Percentiles rank a stretch among this genome's conserved stretches.
Conservation (phyloP, 2,888 invertebrate species). For the Anorthoa munda region DNA sequence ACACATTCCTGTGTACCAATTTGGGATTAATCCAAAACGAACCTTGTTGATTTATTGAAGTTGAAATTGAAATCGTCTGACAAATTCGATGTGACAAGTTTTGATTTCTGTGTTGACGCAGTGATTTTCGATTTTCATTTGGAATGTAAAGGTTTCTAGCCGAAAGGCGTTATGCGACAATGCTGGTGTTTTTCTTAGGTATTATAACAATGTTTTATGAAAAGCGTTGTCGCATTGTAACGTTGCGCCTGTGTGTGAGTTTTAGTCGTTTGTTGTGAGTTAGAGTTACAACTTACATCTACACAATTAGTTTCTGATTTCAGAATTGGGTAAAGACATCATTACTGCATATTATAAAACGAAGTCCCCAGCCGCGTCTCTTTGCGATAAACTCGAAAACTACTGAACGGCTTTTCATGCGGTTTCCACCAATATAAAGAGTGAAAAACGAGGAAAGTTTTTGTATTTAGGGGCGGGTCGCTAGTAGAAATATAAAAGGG, state of each 20-base stretch:
- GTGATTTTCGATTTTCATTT: background rate
- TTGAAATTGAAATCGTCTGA: constrained; percentile 1
- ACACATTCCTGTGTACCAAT: background rate
- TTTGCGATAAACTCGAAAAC: too few relatives aligned
- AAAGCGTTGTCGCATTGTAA: background rate
- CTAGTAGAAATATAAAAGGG: background rate
- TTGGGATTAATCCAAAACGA: constrained; percentile 6
- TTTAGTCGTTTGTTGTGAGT: background rate
- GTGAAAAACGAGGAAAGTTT: too few relatives aligned
- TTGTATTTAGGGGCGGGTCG: too few relatives aligned
- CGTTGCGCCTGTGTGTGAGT: background rate
- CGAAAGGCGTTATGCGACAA: background rate
- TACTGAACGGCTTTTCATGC: too few relatives aligned
- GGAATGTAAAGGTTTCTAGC: background rate
- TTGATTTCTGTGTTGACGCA: background rate
- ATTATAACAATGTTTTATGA: background rate
- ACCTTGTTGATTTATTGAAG: constrained; percentile 23
- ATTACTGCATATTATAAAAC: too few relatives aligned
- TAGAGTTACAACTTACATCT: too few relatives aligned
- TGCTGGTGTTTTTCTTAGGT: background rate
- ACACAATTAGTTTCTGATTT: background rate
- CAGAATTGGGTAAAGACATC: background rate
- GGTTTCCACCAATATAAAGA: too few relatives aligned
- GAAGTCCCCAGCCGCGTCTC: too few relatives aligned
- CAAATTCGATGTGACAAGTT: constrained; percentile 10